Evolutionary conservation across 1,140 invertebrate genomes (phyloP).

Genomic region (Hirudo medicinalis): DNA sequence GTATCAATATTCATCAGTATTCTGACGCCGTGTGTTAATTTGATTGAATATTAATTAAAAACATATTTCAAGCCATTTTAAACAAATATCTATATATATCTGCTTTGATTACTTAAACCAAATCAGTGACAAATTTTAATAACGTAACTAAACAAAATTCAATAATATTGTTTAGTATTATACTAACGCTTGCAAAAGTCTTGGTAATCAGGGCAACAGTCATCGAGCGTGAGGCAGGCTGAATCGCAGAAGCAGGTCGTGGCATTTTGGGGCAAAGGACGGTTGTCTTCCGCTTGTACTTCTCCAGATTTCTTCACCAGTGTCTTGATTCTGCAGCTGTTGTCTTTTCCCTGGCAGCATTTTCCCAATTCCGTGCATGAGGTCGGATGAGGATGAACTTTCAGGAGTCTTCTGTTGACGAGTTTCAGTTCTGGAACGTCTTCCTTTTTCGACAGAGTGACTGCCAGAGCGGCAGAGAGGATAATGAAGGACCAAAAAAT

Average conservation of each 20-base stretch:
- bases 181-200: conserved; percentile 29
- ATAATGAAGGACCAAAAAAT: neutral
- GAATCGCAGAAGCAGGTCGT: conserved; percentile 33
- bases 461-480: neutral
- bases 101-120: too few relatives aligned
- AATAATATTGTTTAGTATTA: neutral
- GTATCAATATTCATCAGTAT: too few relatives aligned
- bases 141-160: too few relatives aligned
- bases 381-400: neutral
- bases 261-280: conserved; percentile 5
- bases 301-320: neutral
- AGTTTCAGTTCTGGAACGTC: neutral
- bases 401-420: neutral
- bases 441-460: neutral
- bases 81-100: too few relatives aligned
- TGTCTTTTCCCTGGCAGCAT: conserved; percentile 32
- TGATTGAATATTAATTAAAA: too few relatives aligned
- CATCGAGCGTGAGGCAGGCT: conserved; percentile 29
- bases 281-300: neutral
- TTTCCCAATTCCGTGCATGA: conserved; percentile 2
- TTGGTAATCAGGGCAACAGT: conserved; percentile 32
- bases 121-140: too few relatives aligned
- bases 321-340: conserved; percentile 27
- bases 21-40: too few relatives aligned
- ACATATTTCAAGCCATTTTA: too few relatives aligned